Conservation (phyloP, 37 sponge, comb jelly and placozoan genomes). For the Eunapius fragilis region DNA sequence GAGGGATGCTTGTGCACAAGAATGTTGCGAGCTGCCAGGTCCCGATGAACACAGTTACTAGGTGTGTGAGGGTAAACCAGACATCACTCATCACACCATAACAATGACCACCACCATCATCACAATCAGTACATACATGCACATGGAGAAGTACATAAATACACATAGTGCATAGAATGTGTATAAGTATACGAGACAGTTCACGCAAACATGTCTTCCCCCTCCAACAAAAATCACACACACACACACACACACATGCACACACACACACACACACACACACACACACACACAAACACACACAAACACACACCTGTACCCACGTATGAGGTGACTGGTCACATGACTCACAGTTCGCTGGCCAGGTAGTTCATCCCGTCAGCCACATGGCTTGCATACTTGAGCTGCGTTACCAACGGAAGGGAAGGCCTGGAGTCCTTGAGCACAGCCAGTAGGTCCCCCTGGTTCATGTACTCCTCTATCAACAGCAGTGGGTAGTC, state of each 20-base stretch:
- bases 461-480: constrained; percentile 84
- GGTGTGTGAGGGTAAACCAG: neutral
- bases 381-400: constrained; percentile 72
- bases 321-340: neutral
- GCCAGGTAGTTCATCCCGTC: constrained; percentile 85
- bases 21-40: constrained; percentile 85
- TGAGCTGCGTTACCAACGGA: constrained; percentile 63
- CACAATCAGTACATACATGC: too few species aligned
- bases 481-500: constrained; percentile 79
- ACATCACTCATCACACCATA: too few species aligned
- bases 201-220: neutral
- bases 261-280: neutral
- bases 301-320: neutral
- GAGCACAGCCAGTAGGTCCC: constrained; percentile 78
- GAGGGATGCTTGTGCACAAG: constrained; percentile 53
- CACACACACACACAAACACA: neutral
- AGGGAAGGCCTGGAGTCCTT: constrained; percentile 72
- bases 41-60: constrained; percentile 85
- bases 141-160: too few species aligned
- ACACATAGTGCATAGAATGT: too few species aligned
- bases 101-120: too few species aligned
- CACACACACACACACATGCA: neutral
- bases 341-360: constrained; percentile 57
- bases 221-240: neutral
- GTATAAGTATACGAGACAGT: too few species aligned